phyloP scores from a whole-genome alignment of 2,888 invertebrate genomes.

The Drosophila kambysellisi region DNA sequence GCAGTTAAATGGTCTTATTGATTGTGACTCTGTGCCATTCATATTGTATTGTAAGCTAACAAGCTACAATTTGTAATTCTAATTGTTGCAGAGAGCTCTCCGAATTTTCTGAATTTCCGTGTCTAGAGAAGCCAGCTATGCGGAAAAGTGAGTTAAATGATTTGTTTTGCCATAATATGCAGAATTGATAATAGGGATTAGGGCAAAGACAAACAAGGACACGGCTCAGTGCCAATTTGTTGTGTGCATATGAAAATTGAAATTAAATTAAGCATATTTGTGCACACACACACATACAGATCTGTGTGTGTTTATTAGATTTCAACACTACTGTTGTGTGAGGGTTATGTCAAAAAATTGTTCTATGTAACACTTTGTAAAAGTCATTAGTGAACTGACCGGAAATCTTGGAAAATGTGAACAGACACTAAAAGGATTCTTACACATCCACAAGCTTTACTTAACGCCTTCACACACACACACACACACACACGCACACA shows the following conservation, averaged over 20 bases:
- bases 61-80: background rate
- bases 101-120: background rate
- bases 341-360: slow-evolving; percentile 65
- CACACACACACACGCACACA: slow-evolving; percentile 1
- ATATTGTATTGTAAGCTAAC: background rate
- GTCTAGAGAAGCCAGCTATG: background rate
- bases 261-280: slow-evolving; percentile 70
- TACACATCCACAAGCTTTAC: slow-evolving; percentile 45
- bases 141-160: slow-evolving; percentile 18
- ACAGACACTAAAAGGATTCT: slow-evolving; percentile 65
- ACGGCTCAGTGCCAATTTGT: slow-evolving; percentile 60
- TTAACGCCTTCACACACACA: slow-evolving; percentile 27
- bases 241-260: slow-evolving; percentile 56
- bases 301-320: slow-evolving; percentile 3
- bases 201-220: slow-evolving; percentile 56
- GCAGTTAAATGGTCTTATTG: background rate
- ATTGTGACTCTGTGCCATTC: background rate
- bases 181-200: slow-evolving; percentile 21
- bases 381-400: slow-evolving; percentile 81
- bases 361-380: slow-evolving; percentile 68
- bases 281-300: slow-evolving; percentile 2
- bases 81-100: background rate
- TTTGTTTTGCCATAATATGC: slow-evolving; percentile 22
- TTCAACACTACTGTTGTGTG: slow-evolving; percentile 18
- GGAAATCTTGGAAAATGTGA: slow-evolving; percentile 77